Conservation (phyloP, 2,113 vertebrate genomes). For the Planiliza haematocheilus region DNA sequence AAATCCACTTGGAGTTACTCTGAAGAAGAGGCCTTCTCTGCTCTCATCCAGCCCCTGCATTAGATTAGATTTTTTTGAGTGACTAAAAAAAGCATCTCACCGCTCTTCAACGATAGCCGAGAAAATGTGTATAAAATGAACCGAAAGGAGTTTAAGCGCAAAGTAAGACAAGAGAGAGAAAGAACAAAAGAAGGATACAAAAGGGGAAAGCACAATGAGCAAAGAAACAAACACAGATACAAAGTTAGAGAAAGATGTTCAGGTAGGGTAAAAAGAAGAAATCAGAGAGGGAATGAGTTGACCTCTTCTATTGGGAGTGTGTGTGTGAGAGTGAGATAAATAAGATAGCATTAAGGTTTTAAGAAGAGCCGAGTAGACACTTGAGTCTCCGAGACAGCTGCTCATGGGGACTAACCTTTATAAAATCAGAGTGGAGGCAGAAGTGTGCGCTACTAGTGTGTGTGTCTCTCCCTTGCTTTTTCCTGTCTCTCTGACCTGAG, state of each 20-base stretch:
- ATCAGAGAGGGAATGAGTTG: slow-evolving; percentile 56
- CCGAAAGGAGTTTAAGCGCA: neutral
- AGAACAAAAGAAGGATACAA: neutral
- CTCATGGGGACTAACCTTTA: slow-evolving; percentile 75
- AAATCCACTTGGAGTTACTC: neutral
- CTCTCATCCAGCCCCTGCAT: neutral
- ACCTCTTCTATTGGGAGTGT: slow-evolving; percentile 29
- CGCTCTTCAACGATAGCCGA: slow-evolving; percentile 2
- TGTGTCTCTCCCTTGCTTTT: slow-evolving; percentile 14
- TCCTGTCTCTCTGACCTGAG: slow-evolving; percentile 58
- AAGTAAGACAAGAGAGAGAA: neutral
- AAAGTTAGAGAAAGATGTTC: slow-evolving; percentile 20
- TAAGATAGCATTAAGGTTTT: slow-evolving; percentile 48
- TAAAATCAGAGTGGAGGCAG: slow-evolving; percentile 63
- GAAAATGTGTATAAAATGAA: neutral
- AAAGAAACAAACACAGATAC: slow-evolving; percentile 8
- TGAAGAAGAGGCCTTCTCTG: neutral
- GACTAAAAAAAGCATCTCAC: neutral
- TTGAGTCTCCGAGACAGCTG: slow-evolving; percentile 52
- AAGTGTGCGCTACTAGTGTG: slow-evolving; percentile 3
- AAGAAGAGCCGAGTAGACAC: slow-evolving; percentile 49
- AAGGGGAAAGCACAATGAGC: neutral
- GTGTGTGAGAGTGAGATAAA: slow-evolving; percentile 16
- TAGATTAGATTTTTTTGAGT: neutral
- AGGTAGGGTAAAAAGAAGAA: slow-evolving; percentile 30